Percentiles rank a stretch among this genome's conserved stretches.
phyloP scores from a whole-genome alignment of 2,113 vertebrate species.

The Chloropsis hardwickii region DNA sequence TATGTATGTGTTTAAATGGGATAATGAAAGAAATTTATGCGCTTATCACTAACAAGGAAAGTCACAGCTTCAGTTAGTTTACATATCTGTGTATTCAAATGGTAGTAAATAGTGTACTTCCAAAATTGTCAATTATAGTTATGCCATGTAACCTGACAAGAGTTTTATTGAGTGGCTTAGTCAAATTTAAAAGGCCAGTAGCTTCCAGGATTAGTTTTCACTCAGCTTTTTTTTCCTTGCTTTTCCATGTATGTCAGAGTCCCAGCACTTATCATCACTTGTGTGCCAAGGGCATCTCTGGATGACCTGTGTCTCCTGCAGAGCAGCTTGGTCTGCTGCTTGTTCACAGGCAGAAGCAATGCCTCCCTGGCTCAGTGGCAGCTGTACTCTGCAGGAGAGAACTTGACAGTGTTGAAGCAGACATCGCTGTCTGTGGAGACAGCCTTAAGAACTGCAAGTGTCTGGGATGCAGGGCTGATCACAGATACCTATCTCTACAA shows the following conservation, averaged over 20 bases:
- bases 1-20: not conserved
- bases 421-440: fast-evolving
- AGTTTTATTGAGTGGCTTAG: not conserved
- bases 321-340: not conserved
- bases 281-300: not conserved
- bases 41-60: not conserved
- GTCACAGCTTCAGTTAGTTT: not conserved
- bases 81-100: not conserved
- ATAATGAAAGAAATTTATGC: not conserved
- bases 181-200: not conserved
- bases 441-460: not conserved
- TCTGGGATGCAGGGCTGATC: not conserved
- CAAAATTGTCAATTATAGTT: not conserved
- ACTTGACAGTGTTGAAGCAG: not conserved
- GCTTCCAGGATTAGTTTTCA: not conserved
- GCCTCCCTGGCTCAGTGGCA: not conserved
- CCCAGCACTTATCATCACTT: not conserved
- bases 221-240: not conserved
- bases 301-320: not conserved
- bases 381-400: not conserved
- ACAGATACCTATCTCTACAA: not conserved
- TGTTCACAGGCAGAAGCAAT: not conserved
- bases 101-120: not conserved
- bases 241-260: not conserved
- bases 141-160: not conserved